These are phyloP conservation scores for Zonitis immaculata DNA, from an alignment of 2,888 invertebrate species.

Conservation along the genomic window DNA sequence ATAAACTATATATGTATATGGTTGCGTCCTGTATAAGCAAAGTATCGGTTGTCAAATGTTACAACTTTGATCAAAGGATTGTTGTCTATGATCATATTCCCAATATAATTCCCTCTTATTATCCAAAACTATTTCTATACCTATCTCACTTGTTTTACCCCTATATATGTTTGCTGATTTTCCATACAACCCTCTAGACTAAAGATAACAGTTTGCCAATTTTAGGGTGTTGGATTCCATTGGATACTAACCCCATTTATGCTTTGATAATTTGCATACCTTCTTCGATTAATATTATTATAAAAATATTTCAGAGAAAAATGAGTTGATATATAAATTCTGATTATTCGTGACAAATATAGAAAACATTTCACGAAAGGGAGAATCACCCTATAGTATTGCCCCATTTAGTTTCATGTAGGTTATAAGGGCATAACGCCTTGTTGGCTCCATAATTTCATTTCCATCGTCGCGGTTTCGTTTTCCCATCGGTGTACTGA, in stretches of 20 bases:
- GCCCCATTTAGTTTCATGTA: neutral
- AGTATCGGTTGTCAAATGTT: conserved; percentile 22
- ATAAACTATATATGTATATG: conserved; percentile 15
- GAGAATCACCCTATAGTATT: neutral
- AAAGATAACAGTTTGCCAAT: conserved; percentile 1
- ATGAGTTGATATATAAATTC: neutral
- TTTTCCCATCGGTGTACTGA: conserved; percentile 7
- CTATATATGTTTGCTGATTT: neutral
- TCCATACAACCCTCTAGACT: conserved; percentile 1
- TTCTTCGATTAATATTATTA: conserved; percentile 3
- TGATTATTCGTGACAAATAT: neutral
- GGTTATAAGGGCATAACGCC: conserved; percentile 5
- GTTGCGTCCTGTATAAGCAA: conserved; percentile 20
- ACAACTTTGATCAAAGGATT: conserved; percentile 17
- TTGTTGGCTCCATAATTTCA: conserved; percentile 2
- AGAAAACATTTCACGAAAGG: neutral
- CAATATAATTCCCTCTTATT: conserved; percentile 7
- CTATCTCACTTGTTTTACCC: too few species aligned
- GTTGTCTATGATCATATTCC: conserved; percentile 13
- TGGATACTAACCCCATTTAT: neutral
- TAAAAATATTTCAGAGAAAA: neutral
- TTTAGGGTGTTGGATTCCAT: neutral
- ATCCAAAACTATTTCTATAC: too few species aligned
- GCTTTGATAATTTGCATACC: conserved; percentile 10
- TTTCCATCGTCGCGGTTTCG: conserved; percentile 3